A percentile compares a stretch with the other conserved stretches of the same genome.
Evolutionary conservation across 2,888 invertebrate genomes (phyloP).

Genomic region (Halictus ligatus): DNA sequence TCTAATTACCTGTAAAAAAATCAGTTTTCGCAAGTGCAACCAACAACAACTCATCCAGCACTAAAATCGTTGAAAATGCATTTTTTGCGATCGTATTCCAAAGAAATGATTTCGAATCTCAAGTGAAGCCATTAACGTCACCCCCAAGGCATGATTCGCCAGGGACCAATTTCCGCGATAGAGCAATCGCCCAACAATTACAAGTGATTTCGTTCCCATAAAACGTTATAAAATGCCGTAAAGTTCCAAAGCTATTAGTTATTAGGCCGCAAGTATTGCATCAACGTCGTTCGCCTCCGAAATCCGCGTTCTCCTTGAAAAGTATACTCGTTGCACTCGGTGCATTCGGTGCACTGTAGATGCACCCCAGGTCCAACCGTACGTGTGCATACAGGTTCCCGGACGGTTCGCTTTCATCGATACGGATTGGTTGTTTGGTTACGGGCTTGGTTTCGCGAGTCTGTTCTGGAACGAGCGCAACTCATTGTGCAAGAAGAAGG

Average conservation of each 20-base stretch:
- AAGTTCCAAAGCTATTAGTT: background rate
- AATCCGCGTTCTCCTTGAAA: background rate
- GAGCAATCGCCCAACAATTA: too few relatives aligned
- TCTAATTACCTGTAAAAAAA: too few relatives aligned
- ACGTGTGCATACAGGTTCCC: background rate
- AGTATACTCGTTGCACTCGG: background rate
- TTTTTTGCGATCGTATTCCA: background rate
- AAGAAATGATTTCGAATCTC: background rate
- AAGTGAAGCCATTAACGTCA: background rate
- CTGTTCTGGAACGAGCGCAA: background rate
- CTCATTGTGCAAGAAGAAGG: conserved; percentile 69
- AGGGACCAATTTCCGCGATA: too few relatives aligned
- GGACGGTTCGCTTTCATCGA: conserved; percentile 62
- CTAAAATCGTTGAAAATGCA: background rate
- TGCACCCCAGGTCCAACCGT: conserved; percentile 39
- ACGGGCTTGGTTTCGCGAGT: background rate
- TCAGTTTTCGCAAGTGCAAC: too few relatives aligned
- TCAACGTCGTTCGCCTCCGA: background rate
- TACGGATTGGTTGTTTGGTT: conserved; percentile 45
- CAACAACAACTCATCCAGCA: too few relatives aligned
- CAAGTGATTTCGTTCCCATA: background rate
- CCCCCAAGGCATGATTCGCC: background rate
- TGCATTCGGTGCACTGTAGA: conserved; percentile 17
- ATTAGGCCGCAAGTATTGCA: background rate
- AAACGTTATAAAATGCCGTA: background rate